phyloP scores from a whole-genome alignment of 2,113 vertebrate species.

The Xenopus borealis region DNA sequence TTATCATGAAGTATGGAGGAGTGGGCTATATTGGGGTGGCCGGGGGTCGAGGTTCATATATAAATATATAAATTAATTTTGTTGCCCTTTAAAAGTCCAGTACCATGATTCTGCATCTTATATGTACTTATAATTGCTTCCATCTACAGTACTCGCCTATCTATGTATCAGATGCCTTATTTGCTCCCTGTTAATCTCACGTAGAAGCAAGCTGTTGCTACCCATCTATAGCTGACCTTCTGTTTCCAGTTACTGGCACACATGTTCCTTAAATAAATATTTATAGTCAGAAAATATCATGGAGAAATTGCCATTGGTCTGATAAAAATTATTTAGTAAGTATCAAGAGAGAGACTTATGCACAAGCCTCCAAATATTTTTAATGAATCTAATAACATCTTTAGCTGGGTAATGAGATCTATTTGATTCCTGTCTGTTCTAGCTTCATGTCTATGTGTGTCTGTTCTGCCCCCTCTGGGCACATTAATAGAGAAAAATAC shows the following conservation, averaged over 20 bases:
- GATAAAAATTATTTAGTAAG: no score
- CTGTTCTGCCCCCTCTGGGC: conserved; percentile 37
- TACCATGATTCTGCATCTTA: no score
- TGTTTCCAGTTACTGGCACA: not conserved
- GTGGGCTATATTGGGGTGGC: no score
- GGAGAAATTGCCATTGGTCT: not conserved
- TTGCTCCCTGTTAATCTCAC: no score
- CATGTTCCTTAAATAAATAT: not conserved
- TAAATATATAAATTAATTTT: no score
- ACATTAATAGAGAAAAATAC: conserved; percentile 16
- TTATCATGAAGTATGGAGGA: no score
- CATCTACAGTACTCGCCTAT: no score
- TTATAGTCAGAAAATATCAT: not conserved
- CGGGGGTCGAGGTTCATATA: no score
- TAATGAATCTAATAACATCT: conserved; percentile 32
- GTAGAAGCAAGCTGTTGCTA: no score
- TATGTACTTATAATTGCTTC: no score
- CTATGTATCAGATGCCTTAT: no score
- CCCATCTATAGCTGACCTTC: not conserved
- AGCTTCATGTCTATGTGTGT: conserved; percentile 19
- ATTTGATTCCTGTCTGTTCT: conserved; percentile 36
- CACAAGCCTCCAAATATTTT: conserved; percentile 19
- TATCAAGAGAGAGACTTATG: conserved; percentile 2
- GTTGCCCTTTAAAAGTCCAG: no score
- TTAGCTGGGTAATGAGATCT: conserved; percentile 35